These are phyloP conservation scores for Hirtodrosophila confusa DNA, from an alignment of 2,888 invertebrate genomes.

Conservation along the genomic window DNA sequence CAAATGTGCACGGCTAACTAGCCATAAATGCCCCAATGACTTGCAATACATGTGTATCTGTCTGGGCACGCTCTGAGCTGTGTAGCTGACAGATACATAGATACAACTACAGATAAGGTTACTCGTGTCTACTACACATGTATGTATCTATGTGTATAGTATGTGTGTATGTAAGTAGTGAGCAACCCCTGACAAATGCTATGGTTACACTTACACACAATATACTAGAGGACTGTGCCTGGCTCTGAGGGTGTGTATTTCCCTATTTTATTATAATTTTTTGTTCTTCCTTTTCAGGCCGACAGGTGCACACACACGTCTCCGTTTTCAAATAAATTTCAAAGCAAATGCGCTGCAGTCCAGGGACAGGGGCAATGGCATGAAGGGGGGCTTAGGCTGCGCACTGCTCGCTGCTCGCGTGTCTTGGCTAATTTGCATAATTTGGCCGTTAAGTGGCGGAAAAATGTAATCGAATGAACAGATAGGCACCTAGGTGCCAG, in stretches of 20 bases:
- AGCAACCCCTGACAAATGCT: conserved; percentile 49
- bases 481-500: conserved; percentile 57
- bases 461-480: conserved; percentile 78
- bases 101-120: conserved; percentile 11
- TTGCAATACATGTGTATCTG: conserved; percentile 56
- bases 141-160: not conserved
- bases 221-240: not conserved
- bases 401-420: conserved; percentile 52
- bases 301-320: conserved; percentile 67
- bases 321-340: conserved; percentile 68
- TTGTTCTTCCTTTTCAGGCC: conserved; percentile 22
- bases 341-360: conserved; percentile 67
- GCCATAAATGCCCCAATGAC: conserved; percentile 61
- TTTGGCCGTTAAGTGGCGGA: conserved; percentile 75
- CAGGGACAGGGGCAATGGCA: not conserved
- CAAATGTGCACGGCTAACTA: conserved; percentile 34
- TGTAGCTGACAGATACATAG: conserved; percentile 48
- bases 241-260: conserved; percentile 15
- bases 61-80: conserved; percentile 17
- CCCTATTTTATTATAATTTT: conserved; percentile 4
- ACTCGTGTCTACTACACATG: not conserved
- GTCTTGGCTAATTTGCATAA: conserved; percentile 70
- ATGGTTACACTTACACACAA: conserved; percentile 42
- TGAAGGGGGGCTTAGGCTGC: not conserved
- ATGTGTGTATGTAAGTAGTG: conserved; percentile 9